Base-by-base conservation (phyloP, 1,140 invertebrate genomes). In the Bombus picipes region DNA sequence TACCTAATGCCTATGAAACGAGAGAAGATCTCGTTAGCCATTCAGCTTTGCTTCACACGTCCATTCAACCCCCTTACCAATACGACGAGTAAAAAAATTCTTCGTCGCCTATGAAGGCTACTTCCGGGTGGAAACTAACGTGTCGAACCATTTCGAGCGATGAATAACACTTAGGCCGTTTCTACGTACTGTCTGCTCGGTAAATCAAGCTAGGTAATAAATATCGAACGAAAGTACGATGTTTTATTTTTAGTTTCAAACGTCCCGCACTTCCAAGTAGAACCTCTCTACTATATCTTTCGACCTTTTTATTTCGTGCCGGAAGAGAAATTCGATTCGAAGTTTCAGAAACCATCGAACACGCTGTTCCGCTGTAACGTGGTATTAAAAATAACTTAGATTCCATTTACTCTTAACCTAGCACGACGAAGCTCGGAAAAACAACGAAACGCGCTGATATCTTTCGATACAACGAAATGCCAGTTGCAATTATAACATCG, bases 51-150 rank as follows among this genome's bases (percentile, higher is more conserved):
- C 74, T 66, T 80, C 68, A 15, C 84, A 87, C 81, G 88, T 87
- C 85, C 91, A 88, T 92, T 92, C 90, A 92, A 91, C 89, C 90
- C 91, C 85, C 87, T 88, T 81, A 86, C 79, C 79, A 74, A 87
- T 88, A 77, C 83, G 59, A 78, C 81, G 41, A 65, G 43, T 53
- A 70, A 83, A 86, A 43, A 87, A 73, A 82, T 91, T 89, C 75
- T 86, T 89, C 86, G 74, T 89, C 81, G 57, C 57, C 83, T 72
- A 74, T 82, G 81, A 82, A 71, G 82, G 86, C 84, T 81, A 87
- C 91, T 92, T 92, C 92, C 91, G 88, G 87, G 81, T 92, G 85
- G 90, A 88, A 87, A 91, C 91, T 82, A 92, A 90, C 89, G 89
- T 92, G 83, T 88, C 71, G 82, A 89, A 89, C 68, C 89, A 77